A percentile compares a stretch with the other conserved stretches of the same genome.
Evolutionary conservation across 2,113 vertebrate genomes (phyloP).

Genomic region (Epinephelus cyanopodus): DNA sequence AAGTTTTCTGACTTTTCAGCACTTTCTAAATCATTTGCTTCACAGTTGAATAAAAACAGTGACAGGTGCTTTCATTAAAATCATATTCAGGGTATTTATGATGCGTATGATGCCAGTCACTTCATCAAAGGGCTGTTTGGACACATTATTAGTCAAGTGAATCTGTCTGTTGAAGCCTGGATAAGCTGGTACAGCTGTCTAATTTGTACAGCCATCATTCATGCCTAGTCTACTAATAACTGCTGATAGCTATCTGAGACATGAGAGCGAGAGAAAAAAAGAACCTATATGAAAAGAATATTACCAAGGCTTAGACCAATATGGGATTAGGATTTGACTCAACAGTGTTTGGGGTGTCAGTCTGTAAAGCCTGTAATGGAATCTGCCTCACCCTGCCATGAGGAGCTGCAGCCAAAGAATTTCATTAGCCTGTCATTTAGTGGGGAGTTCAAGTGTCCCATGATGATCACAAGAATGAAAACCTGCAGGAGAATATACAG

Average conservation of each 20-base stretch:
- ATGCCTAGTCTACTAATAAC: slow-evolving; percentile 43
- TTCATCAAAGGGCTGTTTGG: slow-evolving; percentile 42
- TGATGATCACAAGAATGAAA: slow-evolving; percentile 36
- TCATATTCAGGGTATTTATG: slow-evolving; percentile 21
- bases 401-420: slow-evolving; percentile 43
- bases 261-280: slow-evolving; percentile 36
- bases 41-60: slow-evolving; percentile 25
- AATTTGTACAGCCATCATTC: slow-evolving; percentile 34
- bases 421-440: slow-evolving; percentile 59
- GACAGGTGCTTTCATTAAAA: slow-evolving; percentile 38
- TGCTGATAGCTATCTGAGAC: slow-evolving; percentile 44
- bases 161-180: slow-evolving; percentile 17
- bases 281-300: slow-evolving; percentile 62
- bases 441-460: slow-evolving; percentile 28
- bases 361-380: slow-evolving; percentile 56
- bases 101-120: slow-evolving; percentile 23
- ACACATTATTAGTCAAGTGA: slow-evolving; percentile 37
- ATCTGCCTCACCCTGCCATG: slow-evolving; percentile 35
- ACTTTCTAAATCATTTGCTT: slow-evolving; percentile 18
- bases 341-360: slow-evolving; percentile 54
- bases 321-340: slow-evolving; percentile 65
- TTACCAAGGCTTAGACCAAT: slow-evolving; percentile 57
- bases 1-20: slow-evolving; percentile 20
- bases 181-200: slow-evolving; percentile 29
- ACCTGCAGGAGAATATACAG: slow-evolving; percentile 6